Percentiles rank a stretch among this genome's conserved stretches.
Conservation (phyloP, 1,140 invertebrate species). For the Hydropsyche tenuis region DNA sequence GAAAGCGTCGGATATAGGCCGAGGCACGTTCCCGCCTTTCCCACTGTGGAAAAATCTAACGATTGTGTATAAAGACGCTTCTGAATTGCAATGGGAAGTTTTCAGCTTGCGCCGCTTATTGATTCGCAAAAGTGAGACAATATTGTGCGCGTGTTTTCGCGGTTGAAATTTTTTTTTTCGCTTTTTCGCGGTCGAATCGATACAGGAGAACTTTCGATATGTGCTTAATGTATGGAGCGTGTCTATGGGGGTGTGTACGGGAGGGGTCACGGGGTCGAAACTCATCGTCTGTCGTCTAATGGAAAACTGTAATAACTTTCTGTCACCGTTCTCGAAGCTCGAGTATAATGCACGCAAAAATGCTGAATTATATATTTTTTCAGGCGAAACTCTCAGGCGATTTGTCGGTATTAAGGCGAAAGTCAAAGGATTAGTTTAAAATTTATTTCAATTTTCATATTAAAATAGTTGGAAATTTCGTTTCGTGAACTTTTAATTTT, state of each 20-base stretch:
- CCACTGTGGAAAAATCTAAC: constrained; percentile 43
- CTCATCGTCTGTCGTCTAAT: constrained; percentile 16
- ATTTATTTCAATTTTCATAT: too few species aligned
- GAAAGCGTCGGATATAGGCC: constrained; percentile 20
- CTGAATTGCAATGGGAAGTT: constrained; percentile 45
- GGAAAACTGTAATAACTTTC: constrained; percentile 17
- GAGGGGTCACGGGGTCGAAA: not conserved
- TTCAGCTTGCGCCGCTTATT: constrained; percentile 31
- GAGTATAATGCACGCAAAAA: constrained; percentile 1
- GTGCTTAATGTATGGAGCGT: too few species aligned
- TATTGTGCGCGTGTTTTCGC: constrained; percentile 30
- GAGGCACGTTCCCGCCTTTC: constrained; percentile 38
- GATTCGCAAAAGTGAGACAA: constrained; percentile 43
- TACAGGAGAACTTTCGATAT: too few species aligned
- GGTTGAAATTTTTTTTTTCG: too few species aligned
- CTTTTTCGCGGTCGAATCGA: too few species aligned
- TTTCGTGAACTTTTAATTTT: too few species aligned
- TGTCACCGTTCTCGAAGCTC: not conserved
- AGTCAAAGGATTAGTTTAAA: too few species aligned
- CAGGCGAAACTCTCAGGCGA: too few species aligned
- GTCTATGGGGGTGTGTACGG: too few species aligned
- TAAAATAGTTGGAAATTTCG: too few species aligned
- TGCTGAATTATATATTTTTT: not conserved
- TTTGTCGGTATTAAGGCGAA: too few species aligned
- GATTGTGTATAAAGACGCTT: constrained; percentile 47